Evolutionary conservation across 2,888 invertebrate species (phyloP), one percentile per base, ranked within the genome.

Genomic region (Nephrotoma appendiculata): DNA sequence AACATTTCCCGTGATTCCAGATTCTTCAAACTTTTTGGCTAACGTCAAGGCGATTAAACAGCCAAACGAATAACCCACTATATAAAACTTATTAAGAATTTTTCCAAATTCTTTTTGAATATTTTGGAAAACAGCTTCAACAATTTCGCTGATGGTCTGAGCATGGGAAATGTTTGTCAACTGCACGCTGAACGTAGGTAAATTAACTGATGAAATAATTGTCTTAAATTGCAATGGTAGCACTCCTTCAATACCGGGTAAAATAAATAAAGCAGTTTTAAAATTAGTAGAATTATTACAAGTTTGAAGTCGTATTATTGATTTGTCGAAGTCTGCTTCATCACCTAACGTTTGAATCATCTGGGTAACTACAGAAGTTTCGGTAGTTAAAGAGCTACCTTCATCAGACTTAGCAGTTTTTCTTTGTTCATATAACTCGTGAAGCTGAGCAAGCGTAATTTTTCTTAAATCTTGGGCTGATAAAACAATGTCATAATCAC

Each of bases 11-110:
- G 90, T 92, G 86, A 92, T 92, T 88, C 95, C 96, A 89, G 93
- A 92, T 6, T 91, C 92, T 91, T 97, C 97, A 52, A 98, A 92
- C 89, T 94, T 93, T 7, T 94, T 92, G 3, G 95, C 95, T 87
- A 98, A 92, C 90, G 98, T 96, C 87, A 98, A 91, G 0, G 96
- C 95, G 19, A 98, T 92, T 41, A 95, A 91, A 0, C 95, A 92
- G 84, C 99, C 99, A 90, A 95, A 98, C 11, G 98, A 99, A 92
- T 99, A 98, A 1, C 96, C 98, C 12, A 96, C 94, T 0, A 99
- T 90, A 87, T 94, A 94, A 92, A 96, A 98, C 0, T 94, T 93
- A 44, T 94, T 93, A 15, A 93, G 92, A 0, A 93, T 87, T 83
- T 90, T 94, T 9, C 93, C 92, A n/a, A 95, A 19, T 9, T 31